Percentiles rank a stretch among this genome's conserved stretches.
phyloP scores from a whole-genome alignment of 1,140 invertebrate genomes.

The Drosophila lacertosa region DNA sequence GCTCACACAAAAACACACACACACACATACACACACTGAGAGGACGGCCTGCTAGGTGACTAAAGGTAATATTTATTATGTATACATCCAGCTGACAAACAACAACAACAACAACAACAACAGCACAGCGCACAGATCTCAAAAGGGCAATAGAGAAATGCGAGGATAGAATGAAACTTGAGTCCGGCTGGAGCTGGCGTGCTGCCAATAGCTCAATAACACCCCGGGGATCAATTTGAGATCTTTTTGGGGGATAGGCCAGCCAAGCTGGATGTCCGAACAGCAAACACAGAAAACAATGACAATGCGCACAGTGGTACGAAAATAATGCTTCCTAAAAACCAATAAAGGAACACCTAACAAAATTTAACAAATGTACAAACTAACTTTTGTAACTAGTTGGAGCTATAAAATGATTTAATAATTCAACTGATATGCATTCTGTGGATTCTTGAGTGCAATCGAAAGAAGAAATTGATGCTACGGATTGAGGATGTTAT shows the following conservation, averaged over 20 bases:
- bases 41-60: conserved; percentile 49
- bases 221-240: conserved; percentile 78
- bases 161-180: conserved; percentile 7
- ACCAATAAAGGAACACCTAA: no score
- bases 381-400: no score
- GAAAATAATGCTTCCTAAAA: not conserved
- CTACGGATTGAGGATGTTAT: no score
- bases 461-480: no score
- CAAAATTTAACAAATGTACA: not conserved
- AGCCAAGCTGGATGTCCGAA: not conserved
- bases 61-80: conserved; percentile 77
- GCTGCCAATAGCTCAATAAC: conserved; percentile 78
- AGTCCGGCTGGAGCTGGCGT: conserved; percentile 48
- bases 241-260: conserved; percentile 72
- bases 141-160: conserved; percentile 16
- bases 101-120: conserved; percentile 34
- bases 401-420: no score
- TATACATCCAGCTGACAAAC: conserved; percentile 64
- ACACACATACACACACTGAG: conserved; percentile 7
- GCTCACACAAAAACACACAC: conserved; percentile 20
- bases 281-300: conserved; percentile 12
- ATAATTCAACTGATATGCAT: no score
- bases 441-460: no score
- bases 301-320: conserved; percentile 25
- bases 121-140: conserved; percentile 8